These are phyloP conservation scores for Actenoides hombroni DNA, from an alignment of 2,113 vertebrate genomes.

Conservation along the genomic window DNA sequence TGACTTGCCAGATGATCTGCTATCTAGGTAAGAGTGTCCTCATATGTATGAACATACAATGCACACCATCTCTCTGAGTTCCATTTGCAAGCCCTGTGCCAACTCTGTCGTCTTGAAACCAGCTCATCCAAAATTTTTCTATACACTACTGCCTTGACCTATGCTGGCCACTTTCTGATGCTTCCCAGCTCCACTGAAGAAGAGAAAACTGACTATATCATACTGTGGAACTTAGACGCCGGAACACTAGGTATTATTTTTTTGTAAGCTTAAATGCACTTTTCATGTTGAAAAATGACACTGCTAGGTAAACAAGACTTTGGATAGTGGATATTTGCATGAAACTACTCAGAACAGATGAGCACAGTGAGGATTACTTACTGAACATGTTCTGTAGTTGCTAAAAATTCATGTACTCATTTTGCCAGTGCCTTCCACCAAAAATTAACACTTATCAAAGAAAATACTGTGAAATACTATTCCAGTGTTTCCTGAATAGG, in stretches of 20 bases:
- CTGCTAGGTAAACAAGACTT: background rate
- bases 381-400: background rate
- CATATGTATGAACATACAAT: background rate
- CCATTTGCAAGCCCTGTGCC: slow-evolving; percentile 49
- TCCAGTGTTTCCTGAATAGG: background rate
- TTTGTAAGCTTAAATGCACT: background rate
- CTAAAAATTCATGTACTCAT: background rate
- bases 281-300: background rate
- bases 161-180: slow-evolving; percentile 38
- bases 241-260: slow-evolving; percentile 8
- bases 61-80: slow-evolving; percentile 56
- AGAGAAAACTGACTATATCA: slow-evolving; percentile 57
- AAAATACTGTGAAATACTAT: background rate
- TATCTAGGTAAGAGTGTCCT: slow-evolving; percentile 21
- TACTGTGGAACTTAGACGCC: slow-evolving; percentile 55
- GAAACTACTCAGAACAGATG: background rate
- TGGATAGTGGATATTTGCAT: background rate
- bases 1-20: background rate
- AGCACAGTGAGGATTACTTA: background rate
- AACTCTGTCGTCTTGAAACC: slow-evolving; percentile 62
- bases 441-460: background rate
- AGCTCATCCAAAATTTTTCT: slow-evolving; percentile 60
- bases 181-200: slow-evolving; percentile 60
- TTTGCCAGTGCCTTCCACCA: background rate
- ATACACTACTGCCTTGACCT: slow-evolving; percentile 51